Evolutionary conservation across 1,140 invertebrate genomes (phyloP), one percentile per base, ranked within the genome.

Genomic region (Nomia melanderi): DNA sequence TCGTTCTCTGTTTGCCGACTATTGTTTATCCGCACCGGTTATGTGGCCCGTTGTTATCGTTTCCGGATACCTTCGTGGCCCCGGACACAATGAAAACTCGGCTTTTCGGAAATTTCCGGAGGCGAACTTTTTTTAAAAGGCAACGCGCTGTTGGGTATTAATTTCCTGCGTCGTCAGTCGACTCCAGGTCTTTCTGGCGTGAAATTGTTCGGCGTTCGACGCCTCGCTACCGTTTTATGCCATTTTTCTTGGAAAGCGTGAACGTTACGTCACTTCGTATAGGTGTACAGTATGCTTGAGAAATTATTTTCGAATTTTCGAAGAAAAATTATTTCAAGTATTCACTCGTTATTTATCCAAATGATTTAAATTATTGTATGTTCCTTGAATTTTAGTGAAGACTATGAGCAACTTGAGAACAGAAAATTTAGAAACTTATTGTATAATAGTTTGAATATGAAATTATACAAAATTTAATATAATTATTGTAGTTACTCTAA

Each of bases 11-110:
- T 77, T 71, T 53, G 74, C n/a, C 65, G 74, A 54, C 65, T 71
- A 77, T 77, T 77, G 74, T 77, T 77, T 71, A 71, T 77, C 74
- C 65, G 33, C 74, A 41, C n/a, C 66, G 54, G 73, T 76, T 76
- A 76, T 69, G 73, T 25, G 54, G 27, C 64, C 67, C 73, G 64
- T 59, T 76, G 73, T 69, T 76, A 76, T 76, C 64, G 73, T 59
- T 59, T 76, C 73, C 73, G 73, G 73, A 69, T 76, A 76, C 73
- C 71, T 29, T 29, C 33, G 36, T 33, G n/a, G n/a, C n/a, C 20
- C 62, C 29, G 39, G 39, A 64, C 39, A 76, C 73, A 76, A 76
- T 76, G 73, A 76, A 76, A 67, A 76, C 56, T 67, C 73, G 39
- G 20, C 64, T 76, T 69, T 76, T 53, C 73, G 39, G 54, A 67